Base-by-base conservation (phyloP, 2,888 invertebrate species). In the Sphecodes monilicornis region DNA sequence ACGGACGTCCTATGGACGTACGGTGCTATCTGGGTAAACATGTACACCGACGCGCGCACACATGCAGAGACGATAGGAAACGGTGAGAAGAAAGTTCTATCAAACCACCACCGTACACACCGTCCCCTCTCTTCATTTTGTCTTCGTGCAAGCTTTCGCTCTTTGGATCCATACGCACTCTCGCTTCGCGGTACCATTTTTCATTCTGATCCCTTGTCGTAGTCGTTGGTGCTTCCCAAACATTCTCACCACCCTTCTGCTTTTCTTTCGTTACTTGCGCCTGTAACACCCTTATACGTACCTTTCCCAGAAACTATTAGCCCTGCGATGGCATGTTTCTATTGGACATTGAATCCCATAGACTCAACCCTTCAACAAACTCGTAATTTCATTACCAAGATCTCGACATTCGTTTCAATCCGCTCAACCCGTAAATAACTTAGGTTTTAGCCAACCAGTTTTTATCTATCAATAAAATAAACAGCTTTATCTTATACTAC, bases 111-210 rank as follows among this genome's bases (percentile, higher is more conserved):
- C 29, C 32, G 64, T 64, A 10, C 64, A 22, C 36, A 60, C 66
- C 66, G 36, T 10, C 32, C 22, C 22, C 66, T 66, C 36, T 36
- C 22, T 64, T 54, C n/a, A n/a, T n/a, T 54, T 10, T 0, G 54
- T 54, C 60, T 32, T 39, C 41, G 26, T 54, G 69, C 29, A 83
- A 71, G 26, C 29, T 60, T 75, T 77, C 75, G 76, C 85, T 85
- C 85, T 84, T 85, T 85, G 85, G 84, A 85, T 85, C 84, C 68
- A 76, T 60, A 46, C 50, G 84, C 76, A 77, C 78, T 82, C 68
- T 73, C 36, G 36, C 32, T 22, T 66, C 18, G 46, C 32, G 32
- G 29, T 18, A 26, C 32, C 36, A 66, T 66, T 66, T 66, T 22
- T 66, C 32, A 22, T 36, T 66, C 66, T 66, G 3, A 32, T 36